Evolutionary conservation across 2,797 vertebrate species (phyloP), one percentile per base, ranked within the genome.

Genomic region (Clarias fuscus): DNA sequence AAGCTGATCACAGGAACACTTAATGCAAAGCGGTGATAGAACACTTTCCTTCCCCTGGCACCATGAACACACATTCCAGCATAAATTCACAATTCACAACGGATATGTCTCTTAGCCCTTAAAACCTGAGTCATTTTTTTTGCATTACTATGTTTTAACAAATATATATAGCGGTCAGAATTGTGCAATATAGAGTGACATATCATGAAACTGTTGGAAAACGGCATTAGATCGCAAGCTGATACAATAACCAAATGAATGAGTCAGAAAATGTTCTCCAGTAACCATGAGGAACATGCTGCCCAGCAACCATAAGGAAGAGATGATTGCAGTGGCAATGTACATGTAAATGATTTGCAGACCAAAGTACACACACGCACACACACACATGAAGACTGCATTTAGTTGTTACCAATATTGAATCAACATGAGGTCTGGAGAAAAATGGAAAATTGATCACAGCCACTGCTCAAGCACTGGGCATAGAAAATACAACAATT

Each of bases 321-420:
- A 87, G 91, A 89, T 91, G 82, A 90, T 88, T 79, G 87, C 87
- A 88, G 87, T 86, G 88, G 84, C 73, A 89, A 89, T 84, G 15
- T 88, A 81, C 24, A 22, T 62, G 92, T 94, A 76, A 94, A 96
- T 95, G 90, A 95, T 96, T 96, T 94, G 95, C 94, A 83, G 30
- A 76, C 84, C 87, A 91, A 90, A 90, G 85, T 88, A 40, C 59
- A 84, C 43, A 86, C 18, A 58, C 56, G 22, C 77, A 24, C 43
- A 43, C 43, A 43, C 37, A 37, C 37, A 37, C 37, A 2, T 48
- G 43, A 48, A 48, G 43, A 48, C 43, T 48, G 43, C 43, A 48
- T 10, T 33, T 48, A 48, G 43, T 48, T 48, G 43, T 10, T 10
- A 8, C 7, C 43, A 10, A 10, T 48, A 48, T 48, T 48, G 43